A percentile compares a stretch with the other conserved stretches of the same genome.
These are phyloP conservation scores for Drosophila nannoptera DNA, from an alignment of 1,140 invertebrate genomes.

Conservation along the genomic window DNA sequence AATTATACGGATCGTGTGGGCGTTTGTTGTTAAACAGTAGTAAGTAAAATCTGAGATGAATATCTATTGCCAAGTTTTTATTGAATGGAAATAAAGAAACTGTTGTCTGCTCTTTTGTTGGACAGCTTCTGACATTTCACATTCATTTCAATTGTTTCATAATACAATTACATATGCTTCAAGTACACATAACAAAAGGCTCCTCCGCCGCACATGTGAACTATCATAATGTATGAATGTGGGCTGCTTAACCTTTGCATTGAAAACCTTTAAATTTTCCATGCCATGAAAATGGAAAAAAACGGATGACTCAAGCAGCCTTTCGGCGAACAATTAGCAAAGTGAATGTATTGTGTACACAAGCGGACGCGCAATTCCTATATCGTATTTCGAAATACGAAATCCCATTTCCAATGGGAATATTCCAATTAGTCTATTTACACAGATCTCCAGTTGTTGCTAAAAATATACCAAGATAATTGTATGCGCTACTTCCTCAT, in stretches of 20 bases:
- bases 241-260: neutral
- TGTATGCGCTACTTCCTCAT: conserved; percentile 15
- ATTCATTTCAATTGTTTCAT: conserved; percentile 25
- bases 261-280: conserved; percentile 10
- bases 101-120: neutral
- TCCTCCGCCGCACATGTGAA: conserved; percentile 12
- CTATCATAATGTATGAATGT: neutral
- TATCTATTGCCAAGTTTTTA: neutral
- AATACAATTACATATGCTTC: conserved; percentile 27
- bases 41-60: neutral
- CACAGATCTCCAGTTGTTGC: conserved; percentile 14
- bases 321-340: conserved; percentile 18
- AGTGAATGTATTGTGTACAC: conserved; percentile 16
- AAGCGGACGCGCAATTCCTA: conserved; percentile 7
- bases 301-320: conserved; percentile 30
- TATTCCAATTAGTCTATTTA: conserved; percentile 41
- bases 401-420: conserved; percentile 5
- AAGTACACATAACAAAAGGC: conserved; percentile 12
- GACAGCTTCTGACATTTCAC: conserved; percentile 3
- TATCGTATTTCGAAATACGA: neutral
- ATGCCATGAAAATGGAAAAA: conserved; percentile 5
- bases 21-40: conserved; percentile 37
- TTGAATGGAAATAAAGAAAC: neutral
- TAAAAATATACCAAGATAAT: conserved; percentile 35
- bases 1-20: conserved; percentile 13